phyloP scores from a whole-genome alignment of 2,113 vertebrate species.

The Lanius ludovicianus region DNA sequence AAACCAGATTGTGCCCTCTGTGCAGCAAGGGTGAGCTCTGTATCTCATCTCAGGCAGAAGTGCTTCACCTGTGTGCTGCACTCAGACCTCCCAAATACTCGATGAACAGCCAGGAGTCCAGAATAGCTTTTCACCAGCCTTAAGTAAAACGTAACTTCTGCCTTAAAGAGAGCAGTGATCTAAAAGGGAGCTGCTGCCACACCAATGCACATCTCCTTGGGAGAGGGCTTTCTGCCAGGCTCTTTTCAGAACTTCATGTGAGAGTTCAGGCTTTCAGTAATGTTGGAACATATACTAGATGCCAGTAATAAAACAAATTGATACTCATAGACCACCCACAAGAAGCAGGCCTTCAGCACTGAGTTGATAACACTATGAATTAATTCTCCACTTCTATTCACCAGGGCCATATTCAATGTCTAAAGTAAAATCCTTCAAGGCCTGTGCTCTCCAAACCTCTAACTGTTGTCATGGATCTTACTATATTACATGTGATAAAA shows the following conservation, averaged over 20 bases:
- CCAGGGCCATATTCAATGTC: neutral
- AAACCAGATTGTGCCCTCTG: fast-evolving
- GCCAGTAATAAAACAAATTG: neutral
- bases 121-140: neutral
- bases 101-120: fast-evolving
- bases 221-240: neutral
- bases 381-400: neutral
- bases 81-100: neutral
- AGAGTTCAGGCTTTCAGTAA: neutral
- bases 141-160: fast-evolving
- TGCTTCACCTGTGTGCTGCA: neutral
- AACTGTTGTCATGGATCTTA: neutral
- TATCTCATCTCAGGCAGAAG: fast-evolving
- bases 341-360: neutral
- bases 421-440: neutral
- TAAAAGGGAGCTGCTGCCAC: neutral
- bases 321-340: neutral
- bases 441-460: neutral
- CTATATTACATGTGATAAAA: neutral
- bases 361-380: neutral
- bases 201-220: neutral
- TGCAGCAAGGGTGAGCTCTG: neutral
- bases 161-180: neutral
- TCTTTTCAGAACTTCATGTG: neutral
- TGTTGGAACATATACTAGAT: neutral